phyloP scores from a whole-genome alignment of 2,888 invertebrate species.

The Polymixis lichenea region DNA sequence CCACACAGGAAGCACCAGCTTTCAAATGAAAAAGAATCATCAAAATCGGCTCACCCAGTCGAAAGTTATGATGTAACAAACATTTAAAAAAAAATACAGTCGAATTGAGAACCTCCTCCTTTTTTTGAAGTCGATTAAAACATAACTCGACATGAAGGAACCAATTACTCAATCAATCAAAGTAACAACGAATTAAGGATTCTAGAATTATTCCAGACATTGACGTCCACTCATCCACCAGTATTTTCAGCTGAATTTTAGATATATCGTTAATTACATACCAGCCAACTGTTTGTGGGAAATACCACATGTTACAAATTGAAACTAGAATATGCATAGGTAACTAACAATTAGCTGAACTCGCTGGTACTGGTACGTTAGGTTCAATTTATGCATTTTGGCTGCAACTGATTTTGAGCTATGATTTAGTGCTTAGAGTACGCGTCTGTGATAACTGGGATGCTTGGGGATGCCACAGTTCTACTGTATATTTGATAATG shows the following conservation, averaged over 20 bases:
- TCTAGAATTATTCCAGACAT: constrained; percentile 3
- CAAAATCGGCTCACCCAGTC: no score
- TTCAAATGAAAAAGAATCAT: no score
- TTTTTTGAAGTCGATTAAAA: no score
- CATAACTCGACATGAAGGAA: not conserved
- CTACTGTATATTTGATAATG: no score
- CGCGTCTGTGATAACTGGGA: not conserved
- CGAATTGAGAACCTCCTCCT: no score
- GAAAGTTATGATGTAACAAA: no score
- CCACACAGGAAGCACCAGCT: no score
- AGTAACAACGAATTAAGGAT: constrained; percentile 1
- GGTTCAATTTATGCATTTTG: constrained; percentile 57
- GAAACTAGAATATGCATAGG: constrained; percentile 61
- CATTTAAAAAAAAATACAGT: no score
- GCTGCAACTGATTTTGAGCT: constrained; percentile 33
- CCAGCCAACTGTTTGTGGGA: constrained; percentile 57
- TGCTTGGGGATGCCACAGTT: not conserved
- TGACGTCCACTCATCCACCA: constrained; percentile 17
- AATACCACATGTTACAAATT: constrained; percentile 65
- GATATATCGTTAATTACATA: constrained; percentile 60
- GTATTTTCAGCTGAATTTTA: constrained; percentile 49
- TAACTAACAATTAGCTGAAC: constrained; percentile 62
- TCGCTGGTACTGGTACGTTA: constrained; percentile 19
- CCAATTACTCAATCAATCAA: not conserved
- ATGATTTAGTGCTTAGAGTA: constrained; percentile 23